Percentiles rank a stretch among this genome's conserved stretches.
Evolutionary conservation across 2,113 vertebrate genomes (phyloP).

Genomic region (Emberiza fucata): DNA sequence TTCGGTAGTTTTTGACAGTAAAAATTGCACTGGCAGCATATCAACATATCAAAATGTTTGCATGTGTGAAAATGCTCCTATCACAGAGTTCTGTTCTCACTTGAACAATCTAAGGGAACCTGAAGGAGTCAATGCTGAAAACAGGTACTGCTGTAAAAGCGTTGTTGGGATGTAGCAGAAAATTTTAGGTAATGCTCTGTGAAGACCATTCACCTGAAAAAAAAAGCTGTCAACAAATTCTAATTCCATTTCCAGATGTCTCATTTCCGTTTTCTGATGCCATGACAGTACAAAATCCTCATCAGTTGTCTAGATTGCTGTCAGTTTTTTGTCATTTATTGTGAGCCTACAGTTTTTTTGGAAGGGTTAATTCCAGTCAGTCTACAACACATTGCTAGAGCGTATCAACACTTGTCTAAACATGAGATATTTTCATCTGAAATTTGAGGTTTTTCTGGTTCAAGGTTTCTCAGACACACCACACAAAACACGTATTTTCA

Average conservation of each 20-base stretch:
- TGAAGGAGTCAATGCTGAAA: neutral
- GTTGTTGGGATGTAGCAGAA: neutral
- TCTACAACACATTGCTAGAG: neutral
- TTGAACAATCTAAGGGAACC: neutral
- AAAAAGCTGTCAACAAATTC: neutral
- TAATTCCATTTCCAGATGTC: neutral
- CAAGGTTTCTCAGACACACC: neutral
- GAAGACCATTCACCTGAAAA: neutral
- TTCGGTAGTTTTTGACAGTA: conserved; percentile 7
- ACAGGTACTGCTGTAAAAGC: neutral
- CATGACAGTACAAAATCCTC: neutral
- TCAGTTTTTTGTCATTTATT: neutral
- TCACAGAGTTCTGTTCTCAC: neutral
- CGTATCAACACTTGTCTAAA: neutral
- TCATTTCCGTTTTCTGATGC: neutral
- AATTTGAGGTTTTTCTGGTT: neutral
- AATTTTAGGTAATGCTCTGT: neutral
- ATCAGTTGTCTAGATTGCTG: neutral
- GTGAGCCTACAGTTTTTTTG: neutral
- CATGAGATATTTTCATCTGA: neutral
- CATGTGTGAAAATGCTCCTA: neutral
- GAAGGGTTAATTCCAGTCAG: neutral
- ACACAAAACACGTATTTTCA: neutral
- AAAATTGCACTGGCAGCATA: neutral
- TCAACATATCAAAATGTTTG: neutral